Percentiles rank a stretch among this genome's conserved stretches.
Evolutionary conservation across 2,888 invertebrate species (phyloP).

Genomic region (Xestia c-nigrum): DNA sequence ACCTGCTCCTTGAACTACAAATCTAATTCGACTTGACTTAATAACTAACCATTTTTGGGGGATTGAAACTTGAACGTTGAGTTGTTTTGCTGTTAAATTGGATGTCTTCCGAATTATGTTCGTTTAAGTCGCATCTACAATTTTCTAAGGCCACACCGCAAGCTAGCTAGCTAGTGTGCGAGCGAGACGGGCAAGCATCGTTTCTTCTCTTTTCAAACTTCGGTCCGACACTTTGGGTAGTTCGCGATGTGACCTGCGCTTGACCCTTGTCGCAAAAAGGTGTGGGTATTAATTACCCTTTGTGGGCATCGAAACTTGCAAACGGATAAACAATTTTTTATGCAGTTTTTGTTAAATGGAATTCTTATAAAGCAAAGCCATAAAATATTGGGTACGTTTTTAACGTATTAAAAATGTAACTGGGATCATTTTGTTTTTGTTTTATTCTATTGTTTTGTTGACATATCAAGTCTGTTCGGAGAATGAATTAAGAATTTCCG

Average conservation of each 20-base stretch:
- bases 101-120: slow-evolving; percentile 14
- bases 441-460: neutral
- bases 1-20: slow-evolving; percentile 74
- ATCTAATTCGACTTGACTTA: slow-evolving; percentile 62
- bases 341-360: neutral
- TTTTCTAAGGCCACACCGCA: neutral
- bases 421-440: neutral
- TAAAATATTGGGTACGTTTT: too few relatives aligned
- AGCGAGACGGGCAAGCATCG: too few relatives aligned
- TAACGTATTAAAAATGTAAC: too few relatives aligned
- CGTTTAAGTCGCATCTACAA: neutral
- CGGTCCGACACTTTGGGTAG: too few relatives aligned
- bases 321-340: neutral
- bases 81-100: slow-evolving; percentile 53
- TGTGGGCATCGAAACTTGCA: neutral
- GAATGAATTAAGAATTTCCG: slow-evolving; percentile 7
- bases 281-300: neutral
- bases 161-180: too few relatives aligned
- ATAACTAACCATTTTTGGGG: slow-evolving; percentile 60
- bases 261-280: neutral
- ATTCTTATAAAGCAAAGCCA: neutral
- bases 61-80: slow-evolving; percentile 43
- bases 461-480: neutral
- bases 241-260: too few relatives aligned
- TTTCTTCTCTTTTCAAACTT: too few relatives aligned